Base-by-base conservation (phyloP, 2,888 invertebrate species). In the Helleia helle region DNA sequence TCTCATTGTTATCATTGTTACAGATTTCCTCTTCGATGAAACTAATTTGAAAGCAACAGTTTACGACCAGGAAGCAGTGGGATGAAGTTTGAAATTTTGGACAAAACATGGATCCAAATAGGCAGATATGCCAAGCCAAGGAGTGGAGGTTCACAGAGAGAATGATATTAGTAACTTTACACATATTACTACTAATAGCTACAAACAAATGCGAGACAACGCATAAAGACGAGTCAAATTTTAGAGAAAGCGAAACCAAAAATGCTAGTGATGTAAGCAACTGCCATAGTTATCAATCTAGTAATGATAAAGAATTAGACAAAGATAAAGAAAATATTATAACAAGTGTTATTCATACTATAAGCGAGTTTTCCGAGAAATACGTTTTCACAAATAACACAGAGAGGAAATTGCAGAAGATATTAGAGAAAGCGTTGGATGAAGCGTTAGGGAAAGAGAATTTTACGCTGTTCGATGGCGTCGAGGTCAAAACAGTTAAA, bases 401-500 rank as follows among this genome's bases (percentile, higher is more conserved):
- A 17, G 66, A 79, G 43, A 55, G 47, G 36, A 61, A 69, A 42
- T 51, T 88, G 55, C 85, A 88, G 55, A 67, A 65, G 45, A 76
- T 86, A 60, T 65, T 91, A 36, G 85, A 87, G 57, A 69, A 77
- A 44, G 79, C 89, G 44, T 62, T 91, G 45, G 88, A 91, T 58
- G 69, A 84, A 50, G 81, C 88, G 18, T 63, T 89, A 11, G 81
- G 69, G 49, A 74, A 83, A 49, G 88, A 89, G 50, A 71, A 65
- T 39, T 87, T 86, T 56, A 85, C 86, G 56, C 70, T 91, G 44
- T 74, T 88, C 22, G 88, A 90, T 36, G 88, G 88, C 28, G 65
- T 90, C 37, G 86, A 86, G 55, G 75, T 88, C 4, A 83, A 85
- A 54, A 52, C 69, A 13, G 54, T 58, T 36, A 39, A 34, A 40